Conservation (phyloP, 2,888 invertebrate genomes). For the Melanotus villosus region DNA sequence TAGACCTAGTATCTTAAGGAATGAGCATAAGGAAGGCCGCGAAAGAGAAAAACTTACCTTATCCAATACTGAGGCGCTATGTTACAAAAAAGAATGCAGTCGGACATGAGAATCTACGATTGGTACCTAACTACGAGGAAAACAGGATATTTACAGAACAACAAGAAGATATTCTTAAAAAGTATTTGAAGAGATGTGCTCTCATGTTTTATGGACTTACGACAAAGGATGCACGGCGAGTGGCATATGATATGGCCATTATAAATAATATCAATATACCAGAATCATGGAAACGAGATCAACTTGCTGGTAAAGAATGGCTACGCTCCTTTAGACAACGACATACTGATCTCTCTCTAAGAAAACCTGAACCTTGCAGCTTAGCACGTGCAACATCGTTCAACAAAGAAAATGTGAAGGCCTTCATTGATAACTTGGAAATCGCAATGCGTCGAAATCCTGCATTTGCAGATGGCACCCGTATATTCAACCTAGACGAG, state of each 20-base stretch:
- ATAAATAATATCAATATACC: slow-evolving; percentile 45
- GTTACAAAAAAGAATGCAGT: neutral
- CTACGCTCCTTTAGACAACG: slow-evolving; percentile 24
- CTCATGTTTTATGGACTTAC: slow-evolving; percentile 21
- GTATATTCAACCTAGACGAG: slow-evolving; percentile 32
- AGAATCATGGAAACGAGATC: slow-evolving; percentile 40
- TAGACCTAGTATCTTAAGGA: neutral
- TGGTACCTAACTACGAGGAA: slow-evolving; percentile 2
- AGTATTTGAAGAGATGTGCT: slow-evolving; percentile 27
- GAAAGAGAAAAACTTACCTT: neutral
- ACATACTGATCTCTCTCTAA: slow-evolving; percentile 44
- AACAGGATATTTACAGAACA: slow-evolving; percentile 14
- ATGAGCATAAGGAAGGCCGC: slow-evolving; percentile 3
- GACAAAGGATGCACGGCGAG: slow-evolving; percentile 13
- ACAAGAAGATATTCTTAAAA: slow-evolving; percentile 15
- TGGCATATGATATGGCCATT: slow-evolving; percentile 49
- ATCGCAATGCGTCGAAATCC: slow-evolving; percentile 48
- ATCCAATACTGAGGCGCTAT: slow-evolving; percentile 9
- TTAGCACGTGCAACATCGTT: slow-evolving; percentile 19
- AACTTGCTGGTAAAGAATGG: slow-evolving; percentile 38
- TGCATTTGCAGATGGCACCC: slow-evolving; percentile 54
- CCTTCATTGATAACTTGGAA: slow-evolving; percentile 56
- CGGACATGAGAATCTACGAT: neutral
- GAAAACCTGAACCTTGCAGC: slow-evolving; percentile 53
- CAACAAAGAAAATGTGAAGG: slow-evolving; percentile 12